phyloP scores from a whole-genome alignment of 2,797 vertebrate species.

The Sebastes elongatus region DNA sequence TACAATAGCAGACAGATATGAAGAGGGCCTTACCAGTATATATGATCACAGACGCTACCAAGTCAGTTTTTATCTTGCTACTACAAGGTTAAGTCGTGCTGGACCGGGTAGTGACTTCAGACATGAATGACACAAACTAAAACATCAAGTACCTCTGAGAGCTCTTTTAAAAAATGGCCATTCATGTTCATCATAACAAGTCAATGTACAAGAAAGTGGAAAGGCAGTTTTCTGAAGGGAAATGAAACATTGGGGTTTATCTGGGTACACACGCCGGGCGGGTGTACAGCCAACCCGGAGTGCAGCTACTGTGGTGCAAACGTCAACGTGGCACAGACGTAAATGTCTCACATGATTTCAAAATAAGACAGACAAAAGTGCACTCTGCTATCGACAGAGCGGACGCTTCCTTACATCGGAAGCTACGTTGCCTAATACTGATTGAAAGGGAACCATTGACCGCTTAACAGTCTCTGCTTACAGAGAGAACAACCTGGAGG shows the following conservation, averaged over 20 bases:
- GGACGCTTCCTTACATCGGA: conserved; percentile 18
- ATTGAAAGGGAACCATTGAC: conserved; percentile 32
- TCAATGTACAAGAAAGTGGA: conserved; percentile 48
- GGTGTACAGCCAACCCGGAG: neutral
- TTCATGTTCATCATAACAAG: conserved; percentile 32
- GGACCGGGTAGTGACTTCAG: conserved; percentile 59
- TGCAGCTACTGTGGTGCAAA: conserved; percentile 35
- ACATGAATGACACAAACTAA: conserved; percentile 44
- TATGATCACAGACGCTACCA: conserved; percentile 52
- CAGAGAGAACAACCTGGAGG: conserved; percentile 17
- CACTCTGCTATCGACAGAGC: conserved; percentile 11
- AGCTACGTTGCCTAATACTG: conserved; percentile 49
- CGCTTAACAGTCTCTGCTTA: conserved; percentile 14
- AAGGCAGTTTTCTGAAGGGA: conserved; percentile 63
- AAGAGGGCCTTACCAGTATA: conserved; percentile 43
- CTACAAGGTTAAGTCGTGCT: conserved; percentile 59
- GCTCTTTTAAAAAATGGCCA: conserved; percentile 9
- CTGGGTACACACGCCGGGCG: neutral
- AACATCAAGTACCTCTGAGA: conserved; percentile 36
- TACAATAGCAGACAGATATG: conserved; percentile 60
- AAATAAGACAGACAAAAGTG: conserved; percentile 19
- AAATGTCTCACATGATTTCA: conserved; percentile 35
- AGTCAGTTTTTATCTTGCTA: conserved; percentile 65
- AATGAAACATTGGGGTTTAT: conserved; percentile 33
- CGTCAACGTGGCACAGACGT: conserved; percentile 18